These are phyloP conservation scores for Cnemophilus loriae DNA, from an alignment of 2,113 vertebrate genomes.

Conservation along the genomic window DNA sequence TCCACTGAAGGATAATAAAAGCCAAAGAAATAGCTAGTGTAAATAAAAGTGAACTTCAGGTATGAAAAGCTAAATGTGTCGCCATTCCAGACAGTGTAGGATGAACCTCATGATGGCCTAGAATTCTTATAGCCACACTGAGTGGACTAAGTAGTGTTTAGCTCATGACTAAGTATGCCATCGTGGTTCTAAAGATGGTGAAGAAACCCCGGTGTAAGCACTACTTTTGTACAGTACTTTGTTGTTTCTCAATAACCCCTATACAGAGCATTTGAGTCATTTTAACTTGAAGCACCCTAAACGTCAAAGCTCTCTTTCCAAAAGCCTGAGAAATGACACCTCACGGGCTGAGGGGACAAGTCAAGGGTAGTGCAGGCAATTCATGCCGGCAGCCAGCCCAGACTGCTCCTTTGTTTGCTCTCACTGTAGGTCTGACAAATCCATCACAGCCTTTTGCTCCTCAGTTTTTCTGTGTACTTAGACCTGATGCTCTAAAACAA, in stretches of 20 bases:
- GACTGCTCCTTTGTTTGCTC: constrained; percentile 12
- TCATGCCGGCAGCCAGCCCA: constrained; percentile 13
- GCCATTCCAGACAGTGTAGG: neutral
- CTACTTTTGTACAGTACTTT: neutral
- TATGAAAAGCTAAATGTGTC: neutral
- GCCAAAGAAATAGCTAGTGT: neutral
- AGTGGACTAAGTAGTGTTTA: neutral
- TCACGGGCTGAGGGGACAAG: neutral
- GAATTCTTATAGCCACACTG: neutral
- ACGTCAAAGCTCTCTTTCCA: neutral
- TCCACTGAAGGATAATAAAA: neutral
- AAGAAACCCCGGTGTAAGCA: neutral
- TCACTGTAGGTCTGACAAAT: neutral
- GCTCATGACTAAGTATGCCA: neutral
- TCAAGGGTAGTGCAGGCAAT: constrained; percentile 18
- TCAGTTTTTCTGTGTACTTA: neutral
- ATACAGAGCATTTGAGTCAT: neutral
- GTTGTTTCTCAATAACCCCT: neutral
- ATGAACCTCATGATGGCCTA: neutral
- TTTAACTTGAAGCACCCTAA: neutral
- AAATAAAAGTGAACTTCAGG: neutral
- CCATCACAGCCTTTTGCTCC: neutral
- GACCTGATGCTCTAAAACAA: neutral
- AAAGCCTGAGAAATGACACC: constrained; percentile 53
- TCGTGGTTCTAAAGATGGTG: neutral